These are phyloP conservation scores for Anarrhichthys ocellatus DNA, from an alignment of 2,113 vertebrate genomes.

Conservation along the genomic window DNA sequence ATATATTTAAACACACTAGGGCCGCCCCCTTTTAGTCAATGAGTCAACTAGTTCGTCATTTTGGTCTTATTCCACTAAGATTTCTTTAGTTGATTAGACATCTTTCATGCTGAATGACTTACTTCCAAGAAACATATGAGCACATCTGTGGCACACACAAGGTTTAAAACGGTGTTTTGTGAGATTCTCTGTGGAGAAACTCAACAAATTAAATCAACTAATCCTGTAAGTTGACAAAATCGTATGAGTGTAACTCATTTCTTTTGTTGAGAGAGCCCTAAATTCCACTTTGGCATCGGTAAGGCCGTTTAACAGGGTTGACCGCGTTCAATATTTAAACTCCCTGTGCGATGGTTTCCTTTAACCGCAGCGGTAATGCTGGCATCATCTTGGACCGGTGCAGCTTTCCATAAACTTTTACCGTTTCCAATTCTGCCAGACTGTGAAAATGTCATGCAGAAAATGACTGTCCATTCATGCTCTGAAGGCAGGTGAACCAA, in stretches of 20 bases:
- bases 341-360: slow-evolving; percentile 16
- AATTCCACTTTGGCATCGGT: slow-evolving; percentile 22
- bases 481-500: slow-evolving; percentile 52
- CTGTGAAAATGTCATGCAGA: slow-evolving; percentile 63
- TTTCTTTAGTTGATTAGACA: neutral
- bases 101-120: neutral
- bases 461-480: slow-evolving; percentile 48
- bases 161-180: neutral
- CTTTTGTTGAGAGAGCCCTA: neutral
- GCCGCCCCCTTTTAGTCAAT: neutral
- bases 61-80: neutral
- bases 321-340: slow-evolving; percentile 17
- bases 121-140: neutral
- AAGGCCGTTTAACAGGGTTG: neutral
- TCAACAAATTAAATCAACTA: neutral
- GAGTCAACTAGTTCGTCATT: neutral
- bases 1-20: slow-evolving; percentile 16
- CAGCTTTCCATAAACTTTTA: slow-evolving; percentile 54
- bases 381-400: slow-evolving; percentile 42
- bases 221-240: neutral
- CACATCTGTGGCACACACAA: neutral
- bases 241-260: neutral
- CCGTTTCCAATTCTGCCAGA: slow-evolving; percentile 51
- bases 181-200: neutral
- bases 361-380: slow-evolving; percentile 21